Evolutionary conservation across 2,888 invertebrate species (phyloP).

Genomic region (Tenthredo distinguenda): DNA sequence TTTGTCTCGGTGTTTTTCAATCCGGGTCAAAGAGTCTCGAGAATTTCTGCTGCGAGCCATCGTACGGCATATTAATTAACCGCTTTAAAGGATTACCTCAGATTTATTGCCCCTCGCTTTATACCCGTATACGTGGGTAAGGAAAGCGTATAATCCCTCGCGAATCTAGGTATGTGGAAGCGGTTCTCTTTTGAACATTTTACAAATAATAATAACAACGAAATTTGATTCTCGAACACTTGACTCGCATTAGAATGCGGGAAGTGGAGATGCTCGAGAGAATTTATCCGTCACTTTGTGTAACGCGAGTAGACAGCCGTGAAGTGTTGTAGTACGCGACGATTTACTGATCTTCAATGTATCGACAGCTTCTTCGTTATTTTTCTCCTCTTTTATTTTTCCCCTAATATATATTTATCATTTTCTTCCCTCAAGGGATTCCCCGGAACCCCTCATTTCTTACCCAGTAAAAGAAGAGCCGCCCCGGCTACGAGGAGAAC

Average conservation of each 20-base stretch:
- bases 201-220: background rate
- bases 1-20: background rate
- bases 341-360: background rate
- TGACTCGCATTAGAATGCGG: constrained; percentile 2
- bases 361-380: background rate
- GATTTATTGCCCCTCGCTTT: background rate
- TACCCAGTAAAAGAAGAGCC: constrained; percentile 83
- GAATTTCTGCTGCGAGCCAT: background rate
- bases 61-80: constrained; percentile 19
- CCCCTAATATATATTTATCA: background rate
- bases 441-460: background rate
- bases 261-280: background rate
- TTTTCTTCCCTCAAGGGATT: background rate
- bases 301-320: background rate
- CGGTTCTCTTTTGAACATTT: background rate
- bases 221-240: background rate
- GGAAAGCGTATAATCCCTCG: background rate
- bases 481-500: constrained; percentile 85
- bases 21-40: background rate
- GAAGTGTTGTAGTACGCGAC: background rate
- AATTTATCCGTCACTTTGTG: background rate
- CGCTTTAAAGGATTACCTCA: background rate
- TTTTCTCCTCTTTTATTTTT: background rate
- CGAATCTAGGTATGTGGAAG: background rate
- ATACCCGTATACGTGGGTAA: background rate